phyloP scores from a whole-genome alignment of 2,113 vertebrate species.

The Xenus cinereus region DNA sequence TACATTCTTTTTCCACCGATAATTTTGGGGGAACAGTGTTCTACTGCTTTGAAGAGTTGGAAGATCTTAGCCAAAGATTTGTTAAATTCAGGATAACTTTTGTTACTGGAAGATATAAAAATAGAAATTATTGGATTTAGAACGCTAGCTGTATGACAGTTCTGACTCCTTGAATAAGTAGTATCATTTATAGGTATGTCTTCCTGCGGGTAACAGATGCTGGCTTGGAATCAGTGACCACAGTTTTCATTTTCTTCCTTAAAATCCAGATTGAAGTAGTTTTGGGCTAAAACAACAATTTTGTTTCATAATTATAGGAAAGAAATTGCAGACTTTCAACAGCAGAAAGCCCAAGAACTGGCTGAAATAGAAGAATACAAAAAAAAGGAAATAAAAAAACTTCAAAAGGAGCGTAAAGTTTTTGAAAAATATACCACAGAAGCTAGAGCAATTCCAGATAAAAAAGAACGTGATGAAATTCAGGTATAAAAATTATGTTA shows the following conservation, averaged over 20 bases:
- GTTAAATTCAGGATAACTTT: not conserved
- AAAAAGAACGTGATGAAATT: constrained; percentile 94
- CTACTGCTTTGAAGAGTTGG: not conserved
- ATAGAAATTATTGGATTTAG: not conserved
- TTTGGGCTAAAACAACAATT: not conserved
- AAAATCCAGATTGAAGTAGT: not conserved
- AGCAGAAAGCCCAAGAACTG: constrained; percentile 82
- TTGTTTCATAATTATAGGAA: constrained; percentile 75
- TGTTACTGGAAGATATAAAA: not conserved
- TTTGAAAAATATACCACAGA: constrained; percentile 88
- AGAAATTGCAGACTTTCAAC: constrained; percentile 86
- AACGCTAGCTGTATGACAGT: not conserved
- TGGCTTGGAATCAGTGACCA: not conserved
- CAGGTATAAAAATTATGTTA: constrained; percentile 77
- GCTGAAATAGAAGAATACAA: constrained; percentile 87
- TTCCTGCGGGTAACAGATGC: not conserved
- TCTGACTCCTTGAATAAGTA: not conserved
- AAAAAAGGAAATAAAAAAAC: constrained; percentile 87
- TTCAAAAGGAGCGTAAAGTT: constrained; percentile 90
- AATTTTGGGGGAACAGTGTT: not conserved
- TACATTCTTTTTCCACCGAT: not conserved
- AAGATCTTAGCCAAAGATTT: not conserved
- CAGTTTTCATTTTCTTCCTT: not conserved
- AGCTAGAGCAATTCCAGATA: constrained; percentile 88
- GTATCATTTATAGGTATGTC: not conserved